phyloP scores from a whole-genome alignment of 2,797 vertebrate species.

The Peromyscus nudipes region DNA sequence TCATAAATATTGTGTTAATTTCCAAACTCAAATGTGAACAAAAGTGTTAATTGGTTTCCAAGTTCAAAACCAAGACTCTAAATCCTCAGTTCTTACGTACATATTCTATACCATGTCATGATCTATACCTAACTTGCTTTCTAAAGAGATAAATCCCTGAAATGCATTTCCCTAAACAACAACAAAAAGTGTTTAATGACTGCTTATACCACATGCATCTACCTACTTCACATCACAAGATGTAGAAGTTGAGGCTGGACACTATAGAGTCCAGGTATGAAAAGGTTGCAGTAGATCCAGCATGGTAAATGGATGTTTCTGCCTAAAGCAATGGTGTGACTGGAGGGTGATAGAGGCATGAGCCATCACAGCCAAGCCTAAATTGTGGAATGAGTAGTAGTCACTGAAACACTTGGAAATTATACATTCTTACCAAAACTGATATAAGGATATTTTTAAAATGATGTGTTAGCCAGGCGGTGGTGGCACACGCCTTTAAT shows the following conservation, averaged over 20 bases:
- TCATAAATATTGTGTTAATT: background rate
- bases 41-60: background rate
- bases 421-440: background rate
- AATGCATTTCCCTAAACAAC: background rate
- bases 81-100: background rate
- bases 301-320: too few species aligned
- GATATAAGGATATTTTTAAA: background rate
- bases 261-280: background rate
- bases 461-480: too few species aligned
- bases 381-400: background rate
- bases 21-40: background rate
- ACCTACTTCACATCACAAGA: background rate
- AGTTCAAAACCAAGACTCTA: background rate
- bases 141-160: background rate
- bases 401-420: background rate
- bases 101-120: background rate
- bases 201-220: too few species aligned
- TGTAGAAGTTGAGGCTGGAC: background rate
- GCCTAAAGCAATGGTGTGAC: background rate
- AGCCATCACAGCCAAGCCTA: background rate
- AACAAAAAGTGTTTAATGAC: background rate
- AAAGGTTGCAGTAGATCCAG: background rate
- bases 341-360: background rate
- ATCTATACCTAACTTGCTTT: background rate
- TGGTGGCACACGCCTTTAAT: too few species aligned